These are phyloP conservation scores for Macrobrachium nipponense DNA, from an alignment of 1,140 invertebrate genomes.

Conservation along the genomic window DNA sequence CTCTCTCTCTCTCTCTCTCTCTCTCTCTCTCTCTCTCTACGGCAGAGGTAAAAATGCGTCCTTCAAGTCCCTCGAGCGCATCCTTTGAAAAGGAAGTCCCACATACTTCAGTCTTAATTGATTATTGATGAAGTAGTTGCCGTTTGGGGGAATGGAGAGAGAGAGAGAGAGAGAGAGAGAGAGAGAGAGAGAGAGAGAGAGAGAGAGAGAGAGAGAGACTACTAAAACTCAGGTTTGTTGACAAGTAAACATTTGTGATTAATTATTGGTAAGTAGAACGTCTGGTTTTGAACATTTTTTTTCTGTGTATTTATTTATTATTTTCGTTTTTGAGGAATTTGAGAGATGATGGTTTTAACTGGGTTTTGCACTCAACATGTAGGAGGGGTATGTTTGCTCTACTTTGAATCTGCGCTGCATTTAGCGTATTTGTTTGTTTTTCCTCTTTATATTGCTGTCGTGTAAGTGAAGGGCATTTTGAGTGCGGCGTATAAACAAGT, in stretches of 20 bases:
- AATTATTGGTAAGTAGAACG: constrained; percentile 50
- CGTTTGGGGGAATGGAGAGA: not conserved
- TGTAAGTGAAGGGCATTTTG: no score
- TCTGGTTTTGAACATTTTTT: constrained; percentile 38
- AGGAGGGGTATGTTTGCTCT: no score
- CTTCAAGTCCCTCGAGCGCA: constrained; percentile 20
- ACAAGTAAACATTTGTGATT: constrained; percentile 48
- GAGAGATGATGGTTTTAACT: not conserved
- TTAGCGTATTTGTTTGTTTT: no score
- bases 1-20: no score
- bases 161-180: no score
- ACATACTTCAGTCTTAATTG: constrained; percentile 43
- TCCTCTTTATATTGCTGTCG: no score
- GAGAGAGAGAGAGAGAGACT: not conserved
- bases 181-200: no score
- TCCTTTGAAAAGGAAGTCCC: constrained; percentile 39
- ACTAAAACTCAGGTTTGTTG: constrained; percentile 48
- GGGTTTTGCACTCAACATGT: not conserved
- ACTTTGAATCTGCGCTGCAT: no score
- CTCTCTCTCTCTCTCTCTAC: no score
- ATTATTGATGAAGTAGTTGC: constrained; percentile 52
- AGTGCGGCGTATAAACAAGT: no score
- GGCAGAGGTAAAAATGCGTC: not conserved
- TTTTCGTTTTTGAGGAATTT: constrained; percentile 3
- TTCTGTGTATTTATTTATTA: not conserved